Conservation (phyloP, 2,113 vertebrate species). For the Mugil cephalus region DNA sequence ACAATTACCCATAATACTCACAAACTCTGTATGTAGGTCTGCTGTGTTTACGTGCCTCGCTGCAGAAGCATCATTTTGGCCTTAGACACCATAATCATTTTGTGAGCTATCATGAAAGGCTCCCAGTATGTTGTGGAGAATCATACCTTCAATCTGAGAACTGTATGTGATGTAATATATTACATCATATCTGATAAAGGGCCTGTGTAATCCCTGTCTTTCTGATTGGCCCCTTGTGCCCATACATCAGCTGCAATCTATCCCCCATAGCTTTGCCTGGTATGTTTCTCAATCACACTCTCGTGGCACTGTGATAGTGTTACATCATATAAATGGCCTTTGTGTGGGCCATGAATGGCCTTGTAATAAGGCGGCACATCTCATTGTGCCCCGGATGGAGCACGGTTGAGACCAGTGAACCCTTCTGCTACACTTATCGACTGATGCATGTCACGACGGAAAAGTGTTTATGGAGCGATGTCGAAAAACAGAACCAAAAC, state of each 20-base stretch:
- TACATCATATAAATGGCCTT: constrained; percentile 44
- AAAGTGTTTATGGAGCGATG: constrained; percentile 3
- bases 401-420: constrained; percentile 15
- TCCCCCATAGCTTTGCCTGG: constrained; percentile 14
- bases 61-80: not conserved
- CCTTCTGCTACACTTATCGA: constrained; percentile 32
- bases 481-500: constrained; percentile 21
- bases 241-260: constrained; percentile 26
- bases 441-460: constrained; percentile 18
- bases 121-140: not conserved
- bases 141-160: not conserved
- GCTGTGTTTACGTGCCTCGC: too few species aligned
- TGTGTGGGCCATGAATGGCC: constrained; percentile 16
- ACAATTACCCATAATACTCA: not conserved
- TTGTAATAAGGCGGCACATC: constrained; percentile 32
- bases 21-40: not conserved
- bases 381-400: constrained; percentile 15
- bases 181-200: not conserved
- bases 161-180: not conserved
- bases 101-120: not conserved
- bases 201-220: not conserved
- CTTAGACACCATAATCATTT: not conserved
- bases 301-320: constrained; percentile 7
- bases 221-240: not conserved
- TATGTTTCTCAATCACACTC: constrained; percentile 18